phyloP scores from a whole-genome alignment of 2,888 invertebrate genomes.

The Erebia aethiops region DNA sequence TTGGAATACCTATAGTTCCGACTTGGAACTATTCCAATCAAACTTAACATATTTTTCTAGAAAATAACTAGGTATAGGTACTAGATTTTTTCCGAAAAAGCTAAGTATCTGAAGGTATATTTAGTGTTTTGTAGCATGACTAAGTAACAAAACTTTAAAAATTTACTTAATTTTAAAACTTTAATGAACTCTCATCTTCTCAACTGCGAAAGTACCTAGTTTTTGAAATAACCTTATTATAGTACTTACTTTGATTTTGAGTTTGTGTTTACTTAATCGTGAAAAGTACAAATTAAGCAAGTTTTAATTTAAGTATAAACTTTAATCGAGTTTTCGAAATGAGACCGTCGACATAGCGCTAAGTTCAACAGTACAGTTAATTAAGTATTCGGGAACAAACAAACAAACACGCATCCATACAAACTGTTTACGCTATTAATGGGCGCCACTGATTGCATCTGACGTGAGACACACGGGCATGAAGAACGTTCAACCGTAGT shows the following conservation, averaged over 20 bases:
- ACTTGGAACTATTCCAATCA: too few species aligned
- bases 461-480: constrained; percentile 1
- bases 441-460: constrained; percentile 25
- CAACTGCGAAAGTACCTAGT: too few species aligned
- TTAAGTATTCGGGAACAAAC: constrained; percentile 24
- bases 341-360: constrained; percentile 10
- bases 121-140: too few species aligned
- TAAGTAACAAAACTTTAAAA: too few species aligned
- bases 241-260: background rate
- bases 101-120: too few species aligned
- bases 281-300: background rate
- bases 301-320: constrained; percentile 5
- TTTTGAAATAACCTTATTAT: too few species aligned
- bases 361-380: constrained; percentile 22
- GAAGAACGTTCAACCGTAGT: background rate
- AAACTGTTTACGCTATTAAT: constrained; percentile 22
- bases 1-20: too few species aligned
- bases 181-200: too few species aligned
- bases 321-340: constrained; percentile 1
- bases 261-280: background rate
- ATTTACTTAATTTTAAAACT: too few species aligned
- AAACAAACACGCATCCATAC: constrained; percentile 25
- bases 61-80: too few species aligned
- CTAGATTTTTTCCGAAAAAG: too few species aligned
- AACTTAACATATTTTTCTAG: too few species aligned